Percentiles rank a stretch among this genome's conserved stretches.
phyloP scores from a whole-genome alignment of 2,113 vertebrate genomes.

The Etheostoma cragini region DNA sequence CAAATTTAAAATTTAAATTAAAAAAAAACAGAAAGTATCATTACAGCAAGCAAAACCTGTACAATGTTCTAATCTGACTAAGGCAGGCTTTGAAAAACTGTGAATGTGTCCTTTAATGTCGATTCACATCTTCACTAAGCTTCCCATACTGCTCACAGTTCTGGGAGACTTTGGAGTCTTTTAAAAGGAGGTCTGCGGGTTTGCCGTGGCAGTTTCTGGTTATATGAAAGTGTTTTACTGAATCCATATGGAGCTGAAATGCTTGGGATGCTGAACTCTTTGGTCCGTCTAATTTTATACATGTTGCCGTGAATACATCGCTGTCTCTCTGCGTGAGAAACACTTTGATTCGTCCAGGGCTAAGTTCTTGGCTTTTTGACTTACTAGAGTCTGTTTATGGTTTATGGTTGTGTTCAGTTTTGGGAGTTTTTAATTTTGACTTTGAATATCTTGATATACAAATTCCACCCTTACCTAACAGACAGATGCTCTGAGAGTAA shows the following conservation, averaged over 20 bases:
- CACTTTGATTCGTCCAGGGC: conserved; percentile 3
- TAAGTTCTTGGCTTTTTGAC: conserved; percentile 7
- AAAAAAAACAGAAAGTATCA: background rate
- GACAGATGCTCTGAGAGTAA: background rate
- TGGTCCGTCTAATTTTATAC: conserved; percentile 43
- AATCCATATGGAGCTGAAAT: conserved; percentile 47
- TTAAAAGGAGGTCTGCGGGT: conserved; percentile 41
- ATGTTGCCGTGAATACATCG: conserved; percentile 31
- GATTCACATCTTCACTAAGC: background rate
- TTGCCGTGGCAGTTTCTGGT: conserved; percentile 44
- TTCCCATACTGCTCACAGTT: conserved; percentile 19
- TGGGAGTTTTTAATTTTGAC: background rate
- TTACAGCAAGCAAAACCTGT: background rate
- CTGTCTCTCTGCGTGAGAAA: conserved; percentile 21
- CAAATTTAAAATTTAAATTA: too few relatives aligned
- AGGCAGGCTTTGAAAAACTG: background rate
- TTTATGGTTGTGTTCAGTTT: conserved; percentile 30
- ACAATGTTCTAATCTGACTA: background rate
- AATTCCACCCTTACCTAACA: background rate
- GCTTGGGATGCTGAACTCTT: conserved; percentile 30
- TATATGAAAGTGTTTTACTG: conserved; percentile 57
- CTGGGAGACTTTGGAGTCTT: conserved; percentile 25
- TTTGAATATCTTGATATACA: background rate
- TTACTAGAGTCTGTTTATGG: conserved; percentile 5
- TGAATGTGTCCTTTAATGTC: background rate